phyloP scores from a whole-genome alignment of 2,888 invertebrate genomes.

The Ectemnius lituratus region DNA sequence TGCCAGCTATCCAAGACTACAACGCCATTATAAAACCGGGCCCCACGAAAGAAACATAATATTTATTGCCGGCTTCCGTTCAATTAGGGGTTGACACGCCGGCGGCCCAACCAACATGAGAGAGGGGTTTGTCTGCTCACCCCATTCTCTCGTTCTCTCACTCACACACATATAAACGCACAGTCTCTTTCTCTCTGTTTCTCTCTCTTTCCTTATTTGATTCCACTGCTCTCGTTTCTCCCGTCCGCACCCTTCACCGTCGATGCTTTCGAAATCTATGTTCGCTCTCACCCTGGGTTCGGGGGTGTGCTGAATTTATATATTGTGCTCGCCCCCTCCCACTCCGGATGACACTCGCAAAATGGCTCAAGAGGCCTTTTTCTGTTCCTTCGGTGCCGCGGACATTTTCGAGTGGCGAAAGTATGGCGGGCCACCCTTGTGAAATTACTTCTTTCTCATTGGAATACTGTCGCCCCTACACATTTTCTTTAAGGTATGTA shows the following conservation, averaged over 20 bases:
- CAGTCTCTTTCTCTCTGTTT: not conserved
- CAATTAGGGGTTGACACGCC: constrained; percentile 75
- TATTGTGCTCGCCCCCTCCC: constrained; percentile 59
- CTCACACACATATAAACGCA: no score
- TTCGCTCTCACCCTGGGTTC: constrained; percentile 45
- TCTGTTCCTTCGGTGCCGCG: constrained; percentile 28
- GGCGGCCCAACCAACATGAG: constrained; percentile 50
- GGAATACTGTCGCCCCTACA: no score
- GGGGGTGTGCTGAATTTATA: constrained; percentile 60
- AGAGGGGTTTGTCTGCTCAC: constrained; percentile 28
- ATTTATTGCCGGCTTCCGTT: constrained; percentile 77
- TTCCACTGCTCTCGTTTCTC: constrained; percentile 12
- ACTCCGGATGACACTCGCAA: constrained; percentile 60
- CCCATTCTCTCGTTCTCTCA: not conserved
- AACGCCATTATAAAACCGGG: constrained; percentile 71
- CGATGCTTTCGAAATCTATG: constrained; percentile 66
- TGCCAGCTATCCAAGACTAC: constrained; percentile 39
- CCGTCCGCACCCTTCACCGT: constrained; percentile 50
- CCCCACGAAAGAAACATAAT: constrained; percentile 72
- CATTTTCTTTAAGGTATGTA: no score
- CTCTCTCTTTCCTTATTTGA: constrained; percentile 19
- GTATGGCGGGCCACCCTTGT: constrained; percentile 2
- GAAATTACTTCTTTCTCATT: no score
- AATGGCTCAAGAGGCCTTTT: constrained; percentile 52
- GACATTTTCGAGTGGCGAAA: constrained; percentile 25